Base-by-base conservation (phyloP, 92 coral and sea anemone species). In the Virgularia gustaviana region DNA sequence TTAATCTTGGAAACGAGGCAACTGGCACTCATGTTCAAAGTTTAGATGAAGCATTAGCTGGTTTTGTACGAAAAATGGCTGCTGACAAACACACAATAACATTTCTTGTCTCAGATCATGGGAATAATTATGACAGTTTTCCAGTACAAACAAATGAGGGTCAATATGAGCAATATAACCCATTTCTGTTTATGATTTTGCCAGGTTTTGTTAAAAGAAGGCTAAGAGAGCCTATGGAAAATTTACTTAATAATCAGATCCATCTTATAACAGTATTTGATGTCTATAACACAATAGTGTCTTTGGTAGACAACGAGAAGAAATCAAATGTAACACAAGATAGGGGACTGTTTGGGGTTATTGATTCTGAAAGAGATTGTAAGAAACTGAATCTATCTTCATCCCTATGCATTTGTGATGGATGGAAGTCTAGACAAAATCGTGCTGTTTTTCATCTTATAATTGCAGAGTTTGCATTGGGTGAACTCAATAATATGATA, bases 401-500 rank as follows among this genome's bases (percentile, higher is more conserved):
- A 3, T 57, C 90, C 2, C 77, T 85, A 8, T 89, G 96, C 41
- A 76, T 86, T 60, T 89, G 96, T 47, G 88, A 86, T 25, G 90
- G 90, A 0, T 65, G 83, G 80, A 78, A 74, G 33, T 59, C 81
- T 1, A 80, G 49, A 72, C 75, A 77, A 39, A 82, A 57, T 9
- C 49, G 75, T 49, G 75, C 63, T 43, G 70, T 78, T 16, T 83
- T 85, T 24, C 81, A 80, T 23, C 45, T 45, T 4, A 83, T 87
- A 34, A 16, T 86, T 9, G 96, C 90, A 2, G 96, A 89, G 84
- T 86, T 86, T 86, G 96, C 88, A 22, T 61, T 89, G 8, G 90
- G 96, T 10, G 62, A 85, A 42, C 82, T 89, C 9, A 89, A 89
- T 36, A 72, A 79, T 35, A 58, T 76, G 35, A 89, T 89, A 25